Evolutionary conservation across 2,113 vertebrate genomes (phyloP), one percentile per base, ranked within the genome.

Genomic region (Rhinolophus ferrumequinum): DNA sequence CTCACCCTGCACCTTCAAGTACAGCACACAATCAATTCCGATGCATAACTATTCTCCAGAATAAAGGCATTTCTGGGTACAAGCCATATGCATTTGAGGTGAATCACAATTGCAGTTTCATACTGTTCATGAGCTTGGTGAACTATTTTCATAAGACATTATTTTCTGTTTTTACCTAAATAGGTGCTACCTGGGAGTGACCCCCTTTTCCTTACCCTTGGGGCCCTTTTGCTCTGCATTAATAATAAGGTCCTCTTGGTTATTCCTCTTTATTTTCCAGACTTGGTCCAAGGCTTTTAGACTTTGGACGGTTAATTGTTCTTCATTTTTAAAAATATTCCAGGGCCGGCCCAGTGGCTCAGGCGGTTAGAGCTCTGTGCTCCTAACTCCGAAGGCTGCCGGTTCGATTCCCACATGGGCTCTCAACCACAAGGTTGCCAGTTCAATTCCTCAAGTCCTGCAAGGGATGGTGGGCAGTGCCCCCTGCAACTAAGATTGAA

Each of bases 251-350:
- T 76, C 90, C 75, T 84, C 44, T 77, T 89, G 76, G 67, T 72
- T n/a, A 72, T 44, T 28, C 9, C 18, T 66, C 52, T 79, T 90
- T 73, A 18, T n/a, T n/a, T 93, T 92, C 52, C 44, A 91, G 52
- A 73, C 13, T 15, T 21, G 35, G 84, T 58, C 28, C 35, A 85
- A 90, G 14, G 52, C 35, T 94, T 76, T 90, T 56, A 77, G 88
- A 96, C 94, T 8, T 47, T 54, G 11, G 16, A n/a, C 38, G 64
- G n/a, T 50, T 80, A 9, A 44, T 24, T 50, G 3, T 44, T 82
- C 47, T 93, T 94, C 75, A 30, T 56, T 97, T 96, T 88, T 54
- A 83, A 87, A 91, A 69, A 19, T 62, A 86, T 86, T 44, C 72
- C 60, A 75, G 38, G 41, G 47, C 11, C 19, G n/a, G n/a, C n/a